Evolutionary conservation across 2,113 vertebrate species (phyloP).

Genomic region (Bubo blakistoni): DNA sequence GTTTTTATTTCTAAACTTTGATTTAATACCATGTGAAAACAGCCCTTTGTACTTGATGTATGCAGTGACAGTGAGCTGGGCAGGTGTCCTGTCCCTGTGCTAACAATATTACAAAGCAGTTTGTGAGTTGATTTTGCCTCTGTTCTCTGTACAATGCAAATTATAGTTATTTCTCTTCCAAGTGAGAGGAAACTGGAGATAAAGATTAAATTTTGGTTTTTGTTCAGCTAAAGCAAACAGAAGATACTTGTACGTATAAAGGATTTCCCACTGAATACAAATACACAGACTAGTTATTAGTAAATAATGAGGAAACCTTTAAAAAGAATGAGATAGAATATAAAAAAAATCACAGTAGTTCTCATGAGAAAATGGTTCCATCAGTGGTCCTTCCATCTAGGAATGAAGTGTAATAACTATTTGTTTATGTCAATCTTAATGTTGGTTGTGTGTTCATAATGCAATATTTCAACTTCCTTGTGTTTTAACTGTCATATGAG

Average conservation of each 20-base stretch:
- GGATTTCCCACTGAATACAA: not conserved
- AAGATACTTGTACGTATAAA: not conserved
- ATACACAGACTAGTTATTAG: not conserved
- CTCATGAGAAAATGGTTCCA: not conserved
- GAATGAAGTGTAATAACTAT: not conserved
- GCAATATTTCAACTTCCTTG: not conserved
- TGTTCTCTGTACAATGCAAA: not conserved
- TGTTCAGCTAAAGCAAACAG: not conserved
- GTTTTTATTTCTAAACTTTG: not conserved
- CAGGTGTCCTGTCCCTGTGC: not conserved
- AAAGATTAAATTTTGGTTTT: not conserved
- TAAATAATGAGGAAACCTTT: not conserved
- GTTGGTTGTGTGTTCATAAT: not conserved
- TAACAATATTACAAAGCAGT: not conserved
- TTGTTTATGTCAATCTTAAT: not conserved
- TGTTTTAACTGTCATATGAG: not conserved
- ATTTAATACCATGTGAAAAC: not conserved
- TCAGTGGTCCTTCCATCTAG: not conserved
- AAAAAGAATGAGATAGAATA: not conserved
- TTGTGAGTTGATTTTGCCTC: not conserved
- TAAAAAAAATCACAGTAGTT: not conserved
- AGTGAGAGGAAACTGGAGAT: not conserved
- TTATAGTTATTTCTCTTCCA: not conserved
- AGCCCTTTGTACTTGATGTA: not conserved
- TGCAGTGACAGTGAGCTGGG: not conserved